These are phyloP conservation scores for Crematogaster levior DNA, from an alignment of 2,888 invertebrate genomes.

Conservation along the genomic window DNA sequence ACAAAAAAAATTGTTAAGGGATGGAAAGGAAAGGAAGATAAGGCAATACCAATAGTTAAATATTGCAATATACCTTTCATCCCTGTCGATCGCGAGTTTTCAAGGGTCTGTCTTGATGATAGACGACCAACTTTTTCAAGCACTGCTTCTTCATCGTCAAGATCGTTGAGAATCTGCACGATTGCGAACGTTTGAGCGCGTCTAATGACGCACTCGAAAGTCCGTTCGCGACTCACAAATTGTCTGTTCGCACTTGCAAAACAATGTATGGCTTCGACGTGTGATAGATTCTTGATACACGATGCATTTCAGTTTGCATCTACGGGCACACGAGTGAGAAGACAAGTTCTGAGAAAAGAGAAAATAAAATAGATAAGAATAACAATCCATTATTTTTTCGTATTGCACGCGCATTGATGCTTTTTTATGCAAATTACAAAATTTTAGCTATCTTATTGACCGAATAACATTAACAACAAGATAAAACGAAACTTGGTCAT, in stretches of 20 bases:
- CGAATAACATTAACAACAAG: slow-evolving; percentile 10
- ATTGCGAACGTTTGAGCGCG: slow-evolving; percentile 45
- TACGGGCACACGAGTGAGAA: background rate
- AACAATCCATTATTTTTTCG: too few species aligned
- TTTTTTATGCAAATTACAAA: slow-evolving; percentile 15
- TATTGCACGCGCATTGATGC: too few species aligned
- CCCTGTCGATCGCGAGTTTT: slow-evolving; percentile 44
- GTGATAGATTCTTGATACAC: background rate
- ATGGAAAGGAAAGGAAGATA: background rate
- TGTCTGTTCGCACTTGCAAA: slow-evolving; percentile 33
- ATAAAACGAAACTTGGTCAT: slow-evolving; percentile 18
- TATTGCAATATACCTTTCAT: slow-evolving; percentile 41
- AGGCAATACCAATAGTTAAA: background rate
- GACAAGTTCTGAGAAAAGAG: slow-evolving; percentile 6
- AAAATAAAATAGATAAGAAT: slow-evolving; percentile 20
- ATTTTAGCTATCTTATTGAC: background rate
- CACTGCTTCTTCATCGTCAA: slow-evolving; percentile 40
- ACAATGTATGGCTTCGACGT: background rate
- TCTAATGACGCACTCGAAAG: slow-evolving; percentile 46
- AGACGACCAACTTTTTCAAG: slow-evolving; percentile 6
- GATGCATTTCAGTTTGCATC: slow-evolving; percentile 9
- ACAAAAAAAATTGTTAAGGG: too few species aligned
- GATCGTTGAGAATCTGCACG: background rate
- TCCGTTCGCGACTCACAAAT: slow-evolving; percentile 28
- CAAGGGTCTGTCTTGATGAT: slow-evolving; percentile 19